A percentile compares a stretch with the other conserved stretches of the same genome.
Conservation (phyloP, 2,888 invertebrate genomes). For the Eudasyphora cyanicolor region DNA sequence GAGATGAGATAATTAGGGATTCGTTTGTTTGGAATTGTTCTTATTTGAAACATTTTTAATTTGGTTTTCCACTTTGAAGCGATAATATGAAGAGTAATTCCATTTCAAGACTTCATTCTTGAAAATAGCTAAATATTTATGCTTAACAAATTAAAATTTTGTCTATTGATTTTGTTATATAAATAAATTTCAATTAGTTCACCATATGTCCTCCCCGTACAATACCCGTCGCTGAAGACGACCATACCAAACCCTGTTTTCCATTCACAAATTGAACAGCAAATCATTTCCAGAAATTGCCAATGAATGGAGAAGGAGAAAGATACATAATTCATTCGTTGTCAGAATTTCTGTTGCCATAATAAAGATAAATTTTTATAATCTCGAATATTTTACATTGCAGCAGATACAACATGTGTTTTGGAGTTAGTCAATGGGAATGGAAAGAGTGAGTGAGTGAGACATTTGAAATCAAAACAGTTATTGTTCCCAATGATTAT, state of each 20-base stretch:
- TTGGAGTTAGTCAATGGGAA: too few relatives aligned
- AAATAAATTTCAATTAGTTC: neutral
- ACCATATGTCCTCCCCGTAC: neutral
- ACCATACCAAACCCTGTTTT: neutral
- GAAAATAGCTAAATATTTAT: neutral
- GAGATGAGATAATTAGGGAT: too few relatives aligned
- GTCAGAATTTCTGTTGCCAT: neutral
- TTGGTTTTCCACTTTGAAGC: neutral
- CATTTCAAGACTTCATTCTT: neutral
- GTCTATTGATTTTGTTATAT: neutral
- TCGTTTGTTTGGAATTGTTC: too few relatives aligned
- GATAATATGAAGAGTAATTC: neutral
- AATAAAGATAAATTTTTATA: slow-evolving; percentile 10
- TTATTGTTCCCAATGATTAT: slow-evolving; percentile 14
- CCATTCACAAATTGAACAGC: neutral
- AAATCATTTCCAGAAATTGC: neutral
- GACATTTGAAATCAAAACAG: slow-evolving; percentile 21
- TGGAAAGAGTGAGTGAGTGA: neutral
- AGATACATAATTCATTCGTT: neutral
- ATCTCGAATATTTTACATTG: neutral
- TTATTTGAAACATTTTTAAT: too few relatives aligned
- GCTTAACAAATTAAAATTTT: neutral
- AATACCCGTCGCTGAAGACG: neutral
- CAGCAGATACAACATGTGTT: neutral
- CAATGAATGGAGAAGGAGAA: neutral